Percentiles rank a stretch among this genome's conserved stretches.
phyloP scores from a whole-genome alignment of 2,113 vertebrate species.

The Toxotes chatareus region DNA sequence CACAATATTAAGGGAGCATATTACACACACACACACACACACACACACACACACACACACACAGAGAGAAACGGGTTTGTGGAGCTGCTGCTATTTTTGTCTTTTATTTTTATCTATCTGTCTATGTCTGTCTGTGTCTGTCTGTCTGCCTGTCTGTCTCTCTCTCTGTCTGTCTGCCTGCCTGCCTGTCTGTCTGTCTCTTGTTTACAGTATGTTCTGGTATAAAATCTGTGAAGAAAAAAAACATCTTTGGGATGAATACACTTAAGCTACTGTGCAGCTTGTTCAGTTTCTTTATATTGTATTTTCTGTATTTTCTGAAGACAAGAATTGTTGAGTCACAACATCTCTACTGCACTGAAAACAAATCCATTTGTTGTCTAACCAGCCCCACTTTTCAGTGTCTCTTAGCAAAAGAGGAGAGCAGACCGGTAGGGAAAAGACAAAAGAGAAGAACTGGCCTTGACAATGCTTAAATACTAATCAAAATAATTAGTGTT shows the following conservation, averaged over 20 bases:
- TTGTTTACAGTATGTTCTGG: neutral
- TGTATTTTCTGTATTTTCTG: conserved; percentile 37
- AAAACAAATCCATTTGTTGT: conserved; percentile 56
- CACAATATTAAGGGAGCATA: conserved; percentile 54
- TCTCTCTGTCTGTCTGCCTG: too few species aligned
- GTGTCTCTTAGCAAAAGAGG: conserved; percentile 38
- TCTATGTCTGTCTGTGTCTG: neutral
- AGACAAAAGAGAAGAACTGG: conserved; percentile 52
- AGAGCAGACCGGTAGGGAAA: conserved; percentile 41
- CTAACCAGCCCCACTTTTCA: conserved; percentile 21
- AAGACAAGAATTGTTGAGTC: conserved; percentile 42
- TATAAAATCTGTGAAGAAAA: neutral
- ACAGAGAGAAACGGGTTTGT: neutral
- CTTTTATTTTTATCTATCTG: neutral
- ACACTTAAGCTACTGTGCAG: neutral
- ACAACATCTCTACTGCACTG: conserved; percentile 38
- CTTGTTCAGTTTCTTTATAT: conserved; percentile 21
- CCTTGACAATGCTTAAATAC: conserved; percentile 59
- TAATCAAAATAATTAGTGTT: conserved; percentile 69
- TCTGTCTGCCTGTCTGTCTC: neutral
- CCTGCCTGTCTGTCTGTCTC: neutral
- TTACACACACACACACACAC: conserved; percentile 42
- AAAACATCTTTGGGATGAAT: conserved; percentile 8
- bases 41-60: conserved; percentile 13
- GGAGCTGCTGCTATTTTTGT: conserved; percentile 26